Base-by-base conservation (phyloP, 2,888 invertebrate species). In the Harmothoe impar region DNA sequence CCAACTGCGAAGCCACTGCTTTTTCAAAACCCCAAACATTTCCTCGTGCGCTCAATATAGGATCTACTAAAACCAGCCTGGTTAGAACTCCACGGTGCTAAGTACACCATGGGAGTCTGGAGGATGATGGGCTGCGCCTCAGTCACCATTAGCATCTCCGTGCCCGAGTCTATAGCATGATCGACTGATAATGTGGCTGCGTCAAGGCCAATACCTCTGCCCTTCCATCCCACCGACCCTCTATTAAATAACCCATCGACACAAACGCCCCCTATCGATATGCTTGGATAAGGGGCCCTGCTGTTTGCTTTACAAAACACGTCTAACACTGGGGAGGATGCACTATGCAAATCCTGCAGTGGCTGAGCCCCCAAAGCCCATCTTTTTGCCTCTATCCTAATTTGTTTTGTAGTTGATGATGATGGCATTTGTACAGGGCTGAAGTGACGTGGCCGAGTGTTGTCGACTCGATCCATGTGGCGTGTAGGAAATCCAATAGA, bases 181-280 rank as follows among this genome's bases (percentile, higher is more conserved):
- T 72, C 72, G 72, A 72, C 29, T 72, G 72, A 72, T 72, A 84
- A 84, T 84, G 23, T 43, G n/a, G 3, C n/a, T 10, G 84, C 43
- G 84, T 84, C 84, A 84, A 51, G 25, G 25, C 84, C 84, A 84
- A 84, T 84, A 51, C 43, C 35, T 20, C 25, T 84, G 43, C 35
- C 84, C 35, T 43, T 51, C 84, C 43, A 84, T 84, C 84, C 35
- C 43, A 35, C 84, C 84, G 23, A n/a, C 0, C 51, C 43, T 84
- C 84, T 84, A 84, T 84, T 84, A 84, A 84, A 84, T 84, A 84
- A 84, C 23, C 25, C 35, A 23, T 29, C 35, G 29, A 51, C 20
- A 84, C 25, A 84, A 51, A 84, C 33, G 7, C 84, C 84, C 78
- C 84, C 33, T 51, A 51, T 35, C 43, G 43, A 43, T 23, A 23